Evolutionary conservation across 2,888 invertebrate species (phyloP).

Genomic region (Eudemis profundana): DNA sequence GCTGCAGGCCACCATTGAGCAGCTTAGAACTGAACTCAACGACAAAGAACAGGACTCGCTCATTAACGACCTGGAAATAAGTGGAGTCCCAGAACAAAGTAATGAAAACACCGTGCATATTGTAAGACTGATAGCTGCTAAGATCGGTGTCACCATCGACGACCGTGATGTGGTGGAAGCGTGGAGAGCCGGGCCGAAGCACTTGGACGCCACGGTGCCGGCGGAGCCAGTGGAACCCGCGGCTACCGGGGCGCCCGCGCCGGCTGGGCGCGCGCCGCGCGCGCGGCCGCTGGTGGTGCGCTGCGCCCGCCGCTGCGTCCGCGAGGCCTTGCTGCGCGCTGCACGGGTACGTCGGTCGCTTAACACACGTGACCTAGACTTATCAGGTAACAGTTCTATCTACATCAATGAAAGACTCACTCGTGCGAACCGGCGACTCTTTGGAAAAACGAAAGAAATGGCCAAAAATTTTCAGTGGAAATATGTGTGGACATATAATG

Average conservation of each 20-base stretch:
- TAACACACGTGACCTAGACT: neutral
- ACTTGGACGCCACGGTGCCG: neutral
- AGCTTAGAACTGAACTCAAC: constrained; percentile 8
- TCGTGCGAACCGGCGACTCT: constrained; percentile 18
- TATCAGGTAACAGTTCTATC: constrained; percentile 13
- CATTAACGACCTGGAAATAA: constrained; percentile 14
- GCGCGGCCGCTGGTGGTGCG: constrained; percentile 16
- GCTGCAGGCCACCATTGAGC: constrained; percentile 13
- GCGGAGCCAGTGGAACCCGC: neutral
- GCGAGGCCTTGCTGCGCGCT: constrained; percentile 11
- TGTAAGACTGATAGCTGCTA: constrained; percentile 2
- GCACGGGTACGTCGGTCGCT: constrained; percentile 13
- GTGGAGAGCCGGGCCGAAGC: constrained; percentile 1
- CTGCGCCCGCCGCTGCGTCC: constrained; percentile 21
- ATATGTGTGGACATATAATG: constrained; percentile 41
- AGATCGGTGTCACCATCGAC: constrained; percentile 1
- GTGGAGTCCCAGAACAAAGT: constrained; percentile 3
- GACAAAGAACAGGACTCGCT: constrained; percentile 14
- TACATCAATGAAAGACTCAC: constrained; percentile 41
- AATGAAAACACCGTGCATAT: constrained; percentile 10
- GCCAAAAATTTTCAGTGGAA: constrained; percentile 31
- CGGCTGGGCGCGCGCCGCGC: neutral
- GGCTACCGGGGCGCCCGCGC: neutral
- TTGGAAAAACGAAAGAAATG: constrained; percentile 33
- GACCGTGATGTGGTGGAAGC: neutral